These are phyloP conservation scores for Amazona finschi DNA, from an alignment of 2,797 vertebrate genomes.

Conservation along the genomic window DNA sequence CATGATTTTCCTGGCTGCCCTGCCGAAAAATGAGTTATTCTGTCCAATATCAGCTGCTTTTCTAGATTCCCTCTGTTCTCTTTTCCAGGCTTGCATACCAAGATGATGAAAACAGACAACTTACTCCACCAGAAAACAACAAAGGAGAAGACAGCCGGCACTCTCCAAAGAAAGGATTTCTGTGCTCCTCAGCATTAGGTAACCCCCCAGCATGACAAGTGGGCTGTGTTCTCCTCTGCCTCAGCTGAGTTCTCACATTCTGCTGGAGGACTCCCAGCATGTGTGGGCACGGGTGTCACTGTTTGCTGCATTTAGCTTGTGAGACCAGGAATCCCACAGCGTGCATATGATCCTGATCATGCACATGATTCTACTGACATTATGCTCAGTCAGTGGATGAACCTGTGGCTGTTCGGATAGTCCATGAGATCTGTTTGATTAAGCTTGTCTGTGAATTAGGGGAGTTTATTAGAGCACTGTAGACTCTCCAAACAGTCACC, in stretches of 20 bases:
- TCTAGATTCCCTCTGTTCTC: conserved; percentile 18
- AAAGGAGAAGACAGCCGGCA: conserved; percentile 78
- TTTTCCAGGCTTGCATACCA: conserved; percentile 87
- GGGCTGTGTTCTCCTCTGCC: background rate
- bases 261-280: background rate
- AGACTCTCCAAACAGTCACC: background rate
- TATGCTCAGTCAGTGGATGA: background rate
- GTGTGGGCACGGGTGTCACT: background rate
- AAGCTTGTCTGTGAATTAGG: background rate
- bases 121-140: conserved; percentile 84
- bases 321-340: background rate
- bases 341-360: accelerated
- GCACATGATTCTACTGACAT: background rate
- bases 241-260: background rate
- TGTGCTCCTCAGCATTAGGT: conserved; percentile 92
- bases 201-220: background rate
- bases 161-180: conserved; percentile 89
- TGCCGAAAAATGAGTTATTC: background rate
- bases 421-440: background rate
- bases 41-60: background rate
- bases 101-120: conserved; percentile 91
- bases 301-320: background rate
- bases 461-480: background rate
- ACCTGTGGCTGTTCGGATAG: background rate
- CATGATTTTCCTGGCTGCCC: background rate